Conservation (phyloP, 2,888 invertebrate species). For the Griposia aprilina region DNA sequence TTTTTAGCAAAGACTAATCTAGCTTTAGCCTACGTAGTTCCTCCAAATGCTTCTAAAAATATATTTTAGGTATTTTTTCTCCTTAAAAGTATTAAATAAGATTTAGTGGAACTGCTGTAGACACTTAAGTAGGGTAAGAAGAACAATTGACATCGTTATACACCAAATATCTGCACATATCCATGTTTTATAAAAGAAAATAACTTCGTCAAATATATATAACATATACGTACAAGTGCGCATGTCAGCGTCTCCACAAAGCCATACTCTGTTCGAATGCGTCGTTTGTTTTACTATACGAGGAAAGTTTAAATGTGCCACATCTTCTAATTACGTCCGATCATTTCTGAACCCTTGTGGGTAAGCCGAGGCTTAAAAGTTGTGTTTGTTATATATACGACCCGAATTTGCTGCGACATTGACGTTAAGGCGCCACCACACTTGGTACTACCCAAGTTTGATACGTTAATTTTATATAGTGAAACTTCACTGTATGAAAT, state of each 20-base stretch:
- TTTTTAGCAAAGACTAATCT: background rate
- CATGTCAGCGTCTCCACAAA: slow-evolving; percentile 35
- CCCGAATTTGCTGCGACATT: slow-evolving; percentile 56
- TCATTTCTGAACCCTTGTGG: slow-evolving; percentile 65
- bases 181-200: slow-evolving; percentile 28
- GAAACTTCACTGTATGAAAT: slow-evolving; percentile 48
- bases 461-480: slow-evolving; percentile 48
- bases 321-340: slow-evolving; percentile 67
- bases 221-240: slow-evolving; percentile 4
- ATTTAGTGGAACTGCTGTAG: background rate
- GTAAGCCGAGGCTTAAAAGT: slow-evolving; percentile 60
- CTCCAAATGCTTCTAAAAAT: background rate
- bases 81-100: background rate
- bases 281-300: slow-evolving; percentile 66
- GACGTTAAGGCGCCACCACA: slow-evolving; percentile 57
- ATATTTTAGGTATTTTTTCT: background rate
- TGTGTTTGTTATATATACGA: slow-evolving; percentile 59
- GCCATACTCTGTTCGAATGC: slow-evolving; percentile 50
- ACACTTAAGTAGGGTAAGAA: background rate
- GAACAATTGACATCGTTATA: background rate
- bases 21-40: no score
- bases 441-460: slow-evolving; percentile 45
- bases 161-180: background rate
- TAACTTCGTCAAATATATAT: slow-evolving; percentile 11
- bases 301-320: slow-evolving; percentile 66